Base-by-base conservation (phyloP, 2,888 invertebrate species). In the Phaedon cochleariae region DNA sequence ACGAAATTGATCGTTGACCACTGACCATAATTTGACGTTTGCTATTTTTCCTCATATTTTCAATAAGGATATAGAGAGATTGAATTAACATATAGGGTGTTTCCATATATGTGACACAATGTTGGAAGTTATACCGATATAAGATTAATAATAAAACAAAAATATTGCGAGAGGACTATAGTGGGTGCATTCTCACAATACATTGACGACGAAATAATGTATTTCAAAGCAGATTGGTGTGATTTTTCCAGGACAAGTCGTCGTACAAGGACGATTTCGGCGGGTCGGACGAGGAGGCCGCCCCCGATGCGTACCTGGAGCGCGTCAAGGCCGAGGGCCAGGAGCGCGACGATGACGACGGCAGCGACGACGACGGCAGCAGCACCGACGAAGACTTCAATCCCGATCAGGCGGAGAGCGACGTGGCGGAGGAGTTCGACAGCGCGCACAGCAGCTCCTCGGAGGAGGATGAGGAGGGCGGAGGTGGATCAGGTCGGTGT, bases 301-400 rank as follows among this genome's bases (percentile, higher is more conserved):
- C 95, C 78, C 97, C 97, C 0, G 98, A 98, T 85, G 97, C 97
- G 53, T 99, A 99, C 84, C 86, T 98, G 82, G 96, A 92, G 76
- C 88, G 97, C 64, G 96, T 99, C 67, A 97, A 98, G 85, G 94
- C 95, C 0, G 98, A 99, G 85, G 98, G 96, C 79, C 87, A 95
- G 52, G 93, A 92, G 76, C 91, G 90, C 1, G 92, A 89, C 61
- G 87, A 86, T 69, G 86, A 85, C 53, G 87, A 86, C 69, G 88
- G 87, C 26, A 26, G 7, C 64, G 88, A 88, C 51, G 89, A 88
- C 69, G 93, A 92, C 74, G 94, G 92, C 80, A 92, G 92, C 80
- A 92, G 92, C 69, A 94, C 94, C 0, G 95, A 95, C 83, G 95
- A 95, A 84, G 95, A 95, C 86, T 95, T 95, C 84, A 93, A 94